A percentile compares a stretch with the other conserved stretches of the same genome.
Evolutionary conservation across 2,888 invertebrate genomes (phyloP).

Genomic region (Actias luna): DNA sequence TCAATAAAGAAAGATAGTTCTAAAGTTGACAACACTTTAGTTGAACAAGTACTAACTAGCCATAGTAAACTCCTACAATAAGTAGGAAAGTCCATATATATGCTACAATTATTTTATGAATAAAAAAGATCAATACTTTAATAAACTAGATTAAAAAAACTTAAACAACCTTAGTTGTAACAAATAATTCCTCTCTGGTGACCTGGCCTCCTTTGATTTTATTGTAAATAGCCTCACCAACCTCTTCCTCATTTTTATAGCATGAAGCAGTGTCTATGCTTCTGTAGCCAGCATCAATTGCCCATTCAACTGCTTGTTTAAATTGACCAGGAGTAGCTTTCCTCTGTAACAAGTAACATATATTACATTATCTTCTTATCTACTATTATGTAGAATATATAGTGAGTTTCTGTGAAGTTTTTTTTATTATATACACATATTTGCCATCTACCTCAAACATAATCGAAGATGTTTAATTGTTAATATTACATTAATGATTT

Average conservation of each 20-base stretch:
- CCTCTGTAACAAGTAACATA: constrained; percentile 47
- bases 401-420: too few relatives aligned
- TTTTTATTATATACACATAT: too few relatives aligned
- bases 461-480: too few relatives aligned
- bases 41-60: too few relatives aligned
- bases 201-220: constrained; percentile 73
- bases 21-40: too few relatives aligned
- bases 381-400: too few relatives aligned
- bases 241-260: constrained; percentile 76
- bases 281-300: constrained; percentile 74
- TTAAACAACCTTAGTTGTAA: constrained; percentile 77
- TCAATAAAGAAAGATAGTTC: too few relatives aligned
- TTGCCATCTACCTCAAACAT: too few relatives aligned
- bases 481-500: too few relatives aligned
- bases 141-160: not conserved
- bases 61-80: too few relatives aligned
- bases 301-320: constrained; percentile 71
- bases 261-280: constrained; percentile 79
- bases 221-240: constrained; percentile 70
- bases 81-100: too few relatives aligned
- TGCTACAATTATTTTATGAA: not conserved
- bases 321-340: constrained; percentile 57
- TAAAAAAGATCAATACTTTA: not conserved
- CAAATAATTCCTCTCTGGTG: constrained; percentile 73
- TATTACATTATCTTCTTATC: not conserved